These are phyloP conservation scores for Trichosurus vulpecula DNA, from an alignment of 2,797 vertebrate species.

Conservation along the genomic window DNA sequence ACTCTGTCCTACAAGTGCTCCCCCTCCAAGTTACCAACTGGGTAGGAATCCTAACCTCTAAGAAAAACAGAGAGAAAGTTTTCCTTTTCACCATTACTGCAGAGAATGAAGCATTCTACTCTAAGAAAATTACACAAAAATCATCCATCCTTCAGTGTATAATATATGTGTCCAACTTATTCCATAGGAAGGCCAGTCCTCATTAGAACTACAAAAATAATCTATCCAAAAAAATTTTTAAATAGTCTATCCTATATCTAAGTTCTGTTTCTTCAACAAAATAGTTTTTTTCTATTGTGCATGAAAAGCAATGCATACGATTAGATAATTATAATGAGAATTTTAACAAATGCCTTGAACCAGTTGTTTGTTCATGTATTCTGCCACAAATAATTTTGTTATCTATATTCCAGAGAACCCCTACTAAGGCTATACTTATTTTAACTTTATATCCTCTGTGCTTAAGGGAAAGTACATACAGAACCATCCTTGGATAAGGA, in stretches of 20 bases:
- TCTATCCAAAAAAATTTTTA: too few relatives aligned
- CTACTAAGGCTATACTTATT: not conserved
- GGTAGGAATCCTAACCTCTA: conserved; percentile 16
- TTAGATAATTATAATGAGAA: conserved; percentile 19
- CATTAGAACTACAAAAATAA: conserved; percentile 48
- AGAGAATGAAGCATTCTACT: not conserved
- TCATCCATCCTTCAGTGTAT: conserved; percentile 20
- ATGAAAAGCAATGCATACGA: not conserved
- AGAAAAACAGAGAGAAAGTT: not conserved
- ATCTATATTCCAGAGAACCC: not conserved
- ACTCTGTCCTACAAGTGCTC: conserved; percentile 2
- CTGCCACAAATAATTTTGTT: not conserved
- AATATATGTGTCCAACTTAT: conserved; percentile 18
- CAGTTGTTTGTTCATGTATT: not conserved
- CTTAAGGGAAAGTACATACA: conserved; percentile 6
- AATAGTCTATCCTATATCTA: conserved; percentile 32
- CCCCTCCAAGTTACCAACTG: conserved; percentile 13
- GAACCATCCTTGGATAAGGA: not conserved
- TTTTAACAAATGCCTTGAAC: conserved; percentile 13
- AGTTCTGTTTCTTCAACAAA: conserved; percentile 29
- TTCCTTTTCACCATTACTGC: not conserved
- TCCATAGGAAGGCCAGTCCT: conserved; percentile 25
- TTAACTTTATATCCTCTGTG: not conserved
- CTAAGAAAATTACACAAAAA: conserved; percentile 18
- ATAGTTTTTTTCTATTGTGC: not conserved